phyloP scores from a whole-genome alignment of 2,888 invertebrate genomes.

The Trichacis sp. region DNA sequence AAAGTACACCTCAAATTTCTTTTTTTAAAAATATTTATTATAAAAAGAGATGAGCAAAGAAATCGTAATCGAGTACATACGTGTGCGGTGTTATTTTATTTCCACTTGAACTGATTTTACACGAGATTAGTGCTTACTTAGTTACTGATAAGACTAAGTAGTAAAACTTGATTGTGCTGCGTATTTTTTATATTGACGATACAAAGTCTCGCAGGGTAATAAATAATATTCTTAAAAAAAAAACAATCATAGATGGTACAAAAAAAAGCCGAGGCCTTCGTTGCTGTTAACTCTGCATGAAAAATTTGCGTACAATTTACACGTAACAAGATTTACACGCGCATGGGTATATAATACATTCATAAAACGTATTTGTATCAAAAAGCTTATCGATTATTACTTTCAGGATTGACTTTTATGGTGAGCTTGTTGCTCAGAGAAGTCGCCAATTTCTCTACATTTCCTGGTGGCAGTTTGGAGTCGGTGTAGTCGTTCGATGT shows the following conservation, averaged over 20 bases:
- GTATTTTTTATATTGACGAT: conserved; percentile 16
- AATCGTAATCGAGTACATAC: conserved; percentile 7
- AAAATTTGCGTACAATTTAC: conserved; percentile 31
- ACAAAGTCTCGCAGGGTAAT: conserved; percentile 24
- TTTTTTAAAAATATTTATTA: too few species aligned
- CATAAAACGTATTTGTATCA: conserved; percentile 3
- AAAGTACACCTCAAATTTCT: conserved; percentile 8
- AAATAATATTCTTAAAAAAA: conserved; percentile 22
- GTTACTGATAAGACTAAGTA: conserved; percentile 10
- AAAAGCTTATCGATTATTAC: conserved; percentile 59
- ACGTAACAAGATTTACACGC: conserved; percentile 19
- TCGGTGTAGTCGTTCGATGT: not conserved
- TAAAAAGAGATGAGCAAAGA: conserved; percentile 27
- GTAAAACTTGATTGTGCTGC: conserved; percentile 21
- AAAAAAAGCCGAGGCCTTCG: conserved; percentile 22
- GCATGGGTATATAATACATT: conserved; percentile 29
- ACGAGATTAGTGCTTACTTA: conserved; percentile 21
- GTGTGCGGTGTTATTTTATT: conserved; percentile 24
- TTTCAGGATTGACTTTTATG: conserved; percentile 65
- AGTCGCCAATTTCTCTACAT: conserved; percentile 61
- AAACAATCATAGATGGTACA: conserved; percentile 4
- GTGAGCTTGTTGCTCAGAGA: conserved; percentile 65
- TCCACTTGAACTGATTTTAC: conserved; percentile 24
- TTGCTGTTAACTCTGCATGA: conserved; percentile 15
- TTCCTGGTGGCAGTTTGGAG: conserved; percentile 47